phyloP scores from a whole-genome alignment of 2,113 vertebrate genomes.

The Etheostoma spectabile region DNA sequence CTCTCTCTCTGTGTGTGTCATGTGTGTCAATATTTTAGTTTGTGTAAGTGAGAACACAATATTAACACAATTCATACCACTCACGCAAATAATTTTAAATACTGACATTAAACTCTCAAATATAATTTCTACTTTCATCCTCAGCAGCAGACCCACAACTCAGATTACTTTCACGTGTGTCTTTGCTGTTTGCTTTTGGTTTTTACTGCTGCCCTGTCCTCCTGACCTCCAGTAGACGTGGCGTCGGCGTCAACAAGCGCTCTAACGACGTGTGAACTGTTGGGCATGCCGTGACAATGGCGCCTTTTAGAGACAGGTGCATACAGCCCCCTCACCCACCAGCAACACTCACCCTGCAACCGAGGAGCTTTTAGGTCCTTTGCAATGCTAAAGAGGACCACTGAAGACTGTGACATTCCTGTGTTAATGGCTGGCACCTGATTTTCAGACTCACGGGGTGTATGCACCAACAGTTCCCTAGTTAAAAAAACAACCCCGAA shows the following conservation, averaged over 20 bases:
- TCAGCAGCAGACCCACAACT: slow-evolving; percentile 19
- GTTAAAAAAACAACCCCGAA: background rate
- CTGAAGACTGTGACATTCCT: slow-evolving; percentile 51
- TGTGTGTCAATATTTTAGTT: background rate
- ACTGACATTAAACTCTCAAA: background rate
- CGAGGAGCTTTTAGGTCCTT: slow-evolving; percentile 27
- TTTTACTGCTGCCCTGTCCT: slow-evolving; percentile 71
- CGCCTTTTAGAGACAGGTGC: slow-evolving; percentile 78
- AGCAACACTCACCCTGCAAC: background rate
- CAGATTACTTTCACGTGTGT: slow-evolving; percentile 67
- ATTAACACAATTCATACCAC: background rate
- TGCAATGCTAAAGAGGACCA: slow-evolving; percentile 58
- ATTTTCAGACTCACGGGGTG: slow-evolving; percentile 2
- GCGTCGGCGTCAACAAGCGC: slow-evolving; percentile 79
- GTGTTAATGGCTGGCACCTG: slow-evolving; percentile 47
- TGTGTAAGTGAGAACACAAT: background rate
- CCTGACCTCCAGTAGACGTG: slow-evolving; percentile 78
- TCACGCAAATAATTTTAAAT: background rate
- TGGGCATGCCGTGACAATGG: slow-evolving; percentile 75
- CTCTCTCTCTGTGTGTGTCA: too few species aligned
- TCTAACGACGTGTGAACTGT: slow-evolving; percentile 78
- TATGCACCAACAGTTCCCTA: background rate
- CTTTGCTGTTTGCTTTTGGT: slow-evolving; percentile 64
- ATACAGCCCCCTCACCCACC: slow-evolving; percentile 11
- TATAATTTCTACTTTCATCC: background rate